A percentile compares a stretch with the other conserved stretches of the same genome.
Conservation (phyloP, 35 echinoderm and acorn worm genomes). For the Ptychodera flava region DNA sequence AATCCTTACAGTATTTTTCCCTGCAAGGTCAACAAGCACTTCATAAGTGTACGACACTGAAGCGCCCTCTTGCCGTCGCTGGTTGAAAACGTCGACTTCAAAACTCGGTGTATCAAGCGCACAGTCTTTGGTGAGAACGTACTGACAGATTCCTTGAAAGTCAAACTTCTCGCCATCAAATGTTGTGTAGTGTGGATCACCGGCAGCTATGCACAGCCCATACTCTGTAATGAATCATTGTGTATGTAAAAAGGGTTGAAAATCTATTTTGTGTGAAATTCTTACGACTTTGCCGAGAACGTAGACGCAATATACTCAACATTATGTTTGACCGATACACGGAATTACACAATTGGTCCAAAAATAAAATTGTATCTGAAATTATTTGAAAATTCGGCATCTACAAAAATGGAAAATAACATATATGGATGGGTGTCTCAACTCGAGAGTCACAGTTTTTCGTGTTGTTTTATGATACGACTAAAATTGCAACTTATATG, state of each 20-base stretch:
- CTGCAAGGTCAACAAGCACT: slow-evolving; percentile 35
- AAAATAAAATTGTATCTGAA: not conserved
- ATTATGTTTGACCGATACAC: not conserved
- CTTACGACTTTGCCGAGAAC: not conserved
- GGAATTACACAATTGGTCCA: not conserved
- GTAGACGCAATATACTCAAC: not conserved
- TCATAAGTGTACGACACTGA: slow-evolving; percentile 64
- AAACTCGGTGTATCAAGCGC: slow-evolving; percentile 4
- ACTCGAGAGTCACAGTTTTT: too few species aligned
- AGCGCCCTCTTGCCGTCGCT: slow-evolving; percentile 33
- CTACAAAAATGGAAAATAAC: slow-evolving; percentile 42
- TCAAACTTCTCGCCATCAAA: slow-evolving; percentile 79
- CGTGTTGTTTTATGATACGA: too few species aligned
- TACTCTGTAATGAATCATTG: slow-evolving; percentile 46
- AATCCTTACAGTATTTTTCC: slow-evolving; percentile 39
- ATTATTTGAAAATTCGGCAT: slow-evolving; percentile 32
- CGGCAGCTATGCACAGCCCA: slow-evolving; percentile 64
- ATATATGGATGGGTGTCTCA: too few species aligned
- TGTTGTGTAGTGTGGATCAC: slow-evolving; percentile 96
- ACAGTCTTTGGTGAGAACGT: slow-evolving; percentile 74
- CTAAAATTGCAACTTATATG: too few species aligned
- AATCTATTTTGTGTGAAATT: not conserved
- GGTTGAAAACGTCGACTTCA: slow-evolving; percentile 56
- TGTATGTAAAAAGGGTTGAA: not conserved
- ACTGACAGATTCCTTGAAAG: slow-evolving; percentile 77